Evolutionary conservation across 2,797 vertebrate species (phyloP), one percentile per base, ranked within the genome.

Genomic region (Sebastes baramenuke): DNA sequence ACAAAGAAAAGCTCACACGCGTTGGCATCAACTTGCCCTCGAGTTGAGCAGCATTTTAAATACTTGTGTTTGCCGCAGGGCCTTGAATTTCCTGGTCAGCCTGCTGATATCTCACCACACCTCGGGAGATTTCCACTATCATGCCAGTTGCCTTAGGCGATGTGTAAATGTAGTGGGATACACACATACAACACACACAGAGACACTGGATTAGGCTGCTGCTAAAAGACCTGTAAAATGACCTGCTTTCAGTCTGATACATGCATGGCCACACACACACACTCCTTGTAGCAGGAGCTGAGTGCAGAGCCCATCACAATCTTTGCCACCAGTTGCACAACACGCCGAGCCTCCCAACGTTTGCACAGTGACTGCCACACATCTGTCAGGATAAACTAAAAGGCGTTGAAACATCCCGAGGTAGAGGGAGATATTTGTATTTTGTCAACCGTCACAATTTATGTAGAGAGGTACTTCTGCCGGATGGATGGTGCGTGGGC

Each of bases 1-100:
- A 62, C 61, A 79, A 65, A 67, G n/a, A 54, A 58, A 71, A 27
- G 20, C 27, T 49, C 13, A 18, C 13, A 14, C 13, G 20, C 72
- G 2, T 56, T 38, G 36, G 64, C 42, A 80, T 72, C 49, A 52
- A 16, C 76, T 73, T 77, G 52, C 59, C 62, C 58, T 68, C 6
- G 20, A 76, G 69, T 32, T 16, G 34, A 81, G 69, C 62, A 34
- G 61, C 61, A 56, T 79, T 80, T 87, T 67, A 74, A 85, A 80
- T 67, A 68, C 70, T 72, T 49, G n/a, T 65, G 61, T 49, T 80
- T 62, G 80, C 82, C 75, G 8, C 29, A 22, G 12, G 79, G 88
- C 88, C 52, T 46, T 65, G 73, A 81, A 81, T 82, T 52, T 78
- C 46, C 49, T 68, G 84, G 81, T 86, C 80, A 86, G 79, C 34